phyloP scores from a whole-genome alignment of 92 coral and sea anemone genomes.

The Umimayanthus chanpuru region DNA sequence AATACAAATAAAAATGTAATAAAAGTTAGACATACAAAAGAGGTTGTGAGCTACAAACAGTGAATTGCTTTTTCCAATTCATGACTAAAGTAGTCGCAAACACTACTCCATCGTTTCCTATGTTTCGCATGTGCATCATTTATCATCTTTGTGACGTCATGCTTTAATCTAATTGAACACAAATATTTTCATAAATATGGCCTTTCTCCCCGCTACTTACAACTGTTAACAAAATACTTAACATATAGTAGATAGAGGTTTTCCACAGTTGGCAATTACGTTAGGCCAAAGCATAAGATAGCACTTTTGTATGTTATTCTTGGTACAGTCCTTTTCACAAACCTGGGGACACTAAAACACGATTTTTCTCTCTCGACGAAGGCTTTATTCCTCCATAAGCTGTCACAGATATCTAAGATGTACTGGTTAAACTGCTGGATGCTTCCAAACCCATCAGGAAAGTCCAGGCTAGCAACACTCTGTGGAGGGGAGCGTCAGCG shows the following conservation, averaged over 20 bases:
- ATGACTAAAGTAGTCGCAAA: no score
- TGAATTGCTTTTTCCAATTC: no score
- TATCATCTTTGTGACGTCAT: not conserved
- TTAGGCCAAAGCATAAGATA: no score
- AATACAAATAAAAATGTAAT: no score
- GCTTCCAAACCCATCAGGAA: conserved; percentile 80
- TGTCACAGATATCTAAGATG: conserved; percentile 90
- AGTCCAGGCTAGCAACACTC: conserved; percentile 18
- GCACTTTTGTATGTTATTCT: not conserved
- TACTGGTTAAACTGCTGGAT: conserved; percentile 89
- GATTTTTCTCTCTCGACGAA: conserved; percentile 83
- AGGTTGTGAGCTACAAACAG: no score
- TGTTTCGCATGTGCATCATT: no score
- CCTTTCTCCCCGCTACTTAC: no score
- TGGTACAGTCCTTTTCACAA: not conserved
- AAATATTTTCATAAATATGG: not conserved
- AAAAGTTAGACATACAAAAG: no score
- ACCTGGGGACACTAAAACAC: conserved; percentile 90
- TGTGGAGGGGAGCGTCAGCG: not conserved
- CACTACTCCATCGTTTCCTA: no score
- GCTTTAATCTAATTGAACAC: not conserved
- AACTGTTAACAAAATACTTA: no score
- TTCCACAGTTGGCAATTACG: no score
- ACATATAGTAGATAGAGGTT: no score
- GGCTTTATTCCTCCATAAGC: conserved; percentile 97